A percentile compares a stretch with the other conserved stretches of the same genome.
Conservation (phyloP, 2,797 vertebrate species). For the Sebastiscus tertius region DNA sequence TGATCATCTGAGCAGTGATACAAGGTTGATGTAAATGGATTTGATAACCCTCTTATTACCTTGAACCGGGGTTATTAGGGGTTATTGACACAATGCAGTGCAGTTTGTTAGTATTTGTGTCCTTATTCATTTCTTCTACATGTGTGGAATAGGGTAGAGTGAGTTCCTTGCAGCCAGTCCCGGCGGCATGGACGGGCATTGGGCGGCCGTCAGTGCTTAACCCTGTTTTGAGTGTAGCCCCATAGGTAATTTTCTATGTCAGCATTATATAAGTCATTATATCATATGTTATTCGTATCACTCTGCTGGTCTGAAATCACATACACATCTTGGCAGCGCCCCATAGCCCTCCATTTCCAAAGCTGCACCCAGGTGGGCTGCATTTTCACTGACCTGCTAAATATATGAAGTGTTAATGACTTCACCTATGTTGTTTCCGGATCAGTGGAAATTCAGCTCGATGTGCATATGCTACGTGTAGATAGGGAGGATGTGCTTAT, state of each 20-base stretch:
- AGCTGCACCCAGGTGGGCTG: too few species aligned
- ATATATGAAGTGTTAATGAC: too few species aligned
- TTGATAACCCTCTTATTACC: not conserved
- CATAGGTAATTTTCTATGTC: too few species aligned
- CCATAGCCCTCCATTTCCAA: not conserved
- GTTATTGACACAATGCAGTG: not conserved
- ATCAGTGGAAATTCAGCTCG: too few species aligned
- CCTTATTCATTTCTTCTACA: not conserved
- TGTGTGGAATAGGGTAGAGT: not conserved
- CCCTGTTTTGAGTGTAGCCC: too few species aligned
- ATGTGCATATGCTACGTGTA: too few species aligned
- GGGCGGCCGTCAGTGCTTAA: too few species aligned
- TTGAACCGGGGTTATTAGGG: not conserved
- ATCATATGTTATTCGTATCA: not conserved
- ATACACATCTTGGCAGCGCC: not conserved
- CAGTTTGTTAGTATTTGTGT: not conserved
- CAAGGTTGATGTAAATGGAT: not conserved
- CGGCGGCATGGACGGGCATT: not conserved
- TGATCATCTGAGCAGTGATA: not conserved
- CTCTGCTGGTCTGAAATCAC: not conserved
- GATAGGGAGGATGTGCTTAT: too few species aligned
- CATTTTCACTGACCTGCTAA: too few species aligned
- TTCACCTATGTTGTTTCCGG: too few species aligned
- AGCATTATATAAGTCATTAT: too few species aligned
- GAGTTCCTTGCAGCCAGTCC: not conserved